These are phyloP conservation scores for Tupaia chinensis DNA, from an alignment of 2,113 vertebrate genomes.

Conservation along the genomic window DNA sequence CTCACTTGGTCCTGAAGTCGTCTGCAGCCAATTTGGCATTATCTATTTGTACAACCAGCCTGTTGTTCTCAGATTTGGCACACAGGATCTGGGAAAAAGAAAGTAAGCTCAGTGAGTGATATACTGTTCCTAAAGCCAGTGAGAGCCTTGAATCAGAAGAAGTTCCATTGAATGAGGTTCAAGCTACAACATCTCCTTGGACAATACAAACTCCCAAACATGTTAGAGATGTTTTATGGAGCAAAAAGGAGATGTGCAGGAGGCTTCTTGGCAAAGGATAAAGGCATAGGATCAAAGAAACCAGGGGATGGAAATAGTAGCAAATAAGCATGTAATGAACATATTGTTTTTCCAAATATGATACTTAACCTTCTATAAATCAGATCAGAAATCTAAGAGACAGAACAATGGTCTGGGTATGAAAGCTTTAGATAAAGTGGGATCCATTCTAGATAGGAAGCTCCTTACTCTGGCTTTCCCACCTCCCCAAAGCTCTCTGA, in stretches of 20 bases:
- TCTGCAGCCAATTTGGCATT: slow-evolving; percentile 89
- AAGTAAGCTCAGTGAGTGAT: accelerated
- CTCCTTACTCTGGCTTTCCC: not conserved
- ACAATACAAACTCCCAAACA: not conserved
- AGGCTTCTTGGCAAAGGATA: not conserved
- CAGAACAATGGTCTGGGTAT: not conserved
- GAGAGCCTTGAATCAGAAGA: not conserved
- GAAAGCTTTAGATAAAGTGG: not conserved
- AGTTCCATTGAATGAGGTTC: not conserved
- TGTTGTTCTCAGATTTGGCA: slow-evolving; percentile 84
- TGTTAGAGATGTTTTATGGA: not conserved
- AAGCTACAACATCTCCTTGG: not conserved
- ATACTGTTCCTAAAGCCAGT: not conserved
- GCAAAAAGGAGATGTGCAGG: too few relatives aligned
- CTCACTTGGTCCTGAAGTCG: slow-evolving; percentile 92
- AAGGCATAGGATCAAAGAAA: not conserved
- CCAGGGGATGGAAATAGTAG: not conserved
- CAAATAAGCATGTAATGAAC: not conserved
- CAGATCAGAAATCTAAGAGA: not conserved
- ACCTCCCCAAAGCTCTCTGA: not conserved
- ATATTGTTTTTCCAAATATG: not conserved
- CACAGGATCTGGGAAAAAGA: slow-evolving; percentile 85
- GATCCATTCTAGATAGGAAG: not conserved
- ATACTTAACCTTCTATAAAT: not conserved
- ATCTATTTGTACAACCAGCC: slow-evolving; percentile 86